These are phyloP conservation scores for Psilopogon haemacephalus DNA, from an alignment of 2,113 vertebrate species.

Conservation along the genomic window DNA sequence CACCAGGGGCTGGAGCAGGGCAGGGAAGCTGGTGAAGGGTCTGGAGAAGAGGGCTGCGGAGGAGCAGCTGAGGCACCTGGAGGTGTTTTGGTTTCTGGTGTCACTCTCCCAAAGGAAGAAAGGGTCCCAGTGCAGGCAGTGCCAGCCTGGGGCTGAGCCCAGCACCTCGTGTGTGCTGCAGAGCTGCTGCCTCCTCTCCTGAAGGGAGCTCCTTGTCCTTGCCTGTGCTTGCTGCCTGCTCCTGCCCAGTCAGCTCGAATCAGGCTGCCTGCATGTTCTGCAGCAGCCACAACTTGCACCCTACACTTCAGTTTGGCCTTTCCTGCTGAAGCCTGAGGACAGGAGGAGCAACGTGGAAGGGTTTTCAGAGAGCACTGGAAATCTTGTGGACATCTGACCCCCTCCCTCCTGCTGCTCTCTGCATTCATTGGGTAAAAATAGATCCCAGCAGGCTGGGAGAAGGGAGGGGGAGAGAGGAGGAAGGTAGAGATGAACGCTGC, in stretches of 20 bases:
- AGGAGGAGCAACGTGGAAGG: background rate
- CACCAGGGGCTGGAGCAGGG: too few relatives aligned
- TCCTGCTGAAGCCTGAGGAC: background rate
- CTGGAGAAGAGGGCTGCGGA: too few relatives aligned
- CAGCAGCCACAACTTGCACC: slow-evolving; percentile 1
- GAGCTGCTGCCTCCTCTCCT: background rate
- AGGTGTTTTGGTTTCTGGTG: background rate
- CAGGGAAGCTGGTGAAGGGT: too few relatives aligned
- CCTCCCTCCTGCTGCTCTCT: background rate
- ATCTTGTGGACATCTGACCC: background rate
- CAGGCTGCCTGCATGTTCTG: background rate
- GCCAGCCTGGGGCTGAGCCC: background rate
- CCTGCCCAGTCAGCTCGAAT: slow-evolving; percentile 41
- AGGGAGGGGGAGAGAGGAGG: background rate
- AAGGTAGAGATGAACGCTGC: background rate
- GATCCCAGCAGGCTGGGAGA: background rate
- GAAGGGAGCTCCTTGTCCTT: background rate
- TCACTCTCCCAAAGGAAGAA: background rate
- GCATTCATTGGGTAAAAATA: background rate
- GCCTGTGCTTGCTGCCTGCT: background rate
- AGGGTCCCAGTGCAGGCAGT: background rate
- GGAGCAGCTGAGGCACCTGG: too few relatives aligned
- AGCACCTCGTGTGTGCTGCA: background rate
- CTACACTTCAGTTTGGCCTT: background rate
- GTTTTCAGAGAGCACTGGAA: background rate